These are phyloP conservation scores for Drosophila leonis DNA, from an alignment of 2,888 invertebrate species.

Conservation along the genomic window DNA sequence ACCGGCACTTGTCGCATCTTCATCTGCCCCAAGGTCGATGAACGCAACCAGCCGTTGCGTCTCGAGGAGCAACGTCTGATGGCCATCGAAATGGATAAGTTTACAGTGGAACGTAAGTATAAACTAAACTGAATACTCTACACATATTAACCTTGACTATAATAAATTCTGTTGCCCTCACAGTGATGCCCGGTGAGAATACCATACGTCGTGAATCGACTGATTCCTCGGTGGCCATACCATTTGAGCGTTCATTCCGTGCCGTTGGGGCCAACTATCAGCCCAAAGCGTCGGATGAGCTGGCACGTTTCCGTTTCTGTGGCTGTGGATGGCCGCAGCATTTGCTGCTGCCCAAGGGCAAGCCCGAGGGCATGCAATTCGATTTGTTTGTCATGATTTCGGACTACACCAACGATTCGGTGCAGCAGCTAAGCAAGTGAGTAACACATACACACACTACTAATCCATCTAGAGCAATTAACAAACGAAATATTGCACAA, in stretches of 20 bases:
- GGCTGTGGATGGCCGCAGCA: conserved; percentile 96
- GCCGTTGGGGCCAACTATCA: conserved; percentile 88
- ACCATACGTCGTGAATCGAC: conserved; percentile 88
- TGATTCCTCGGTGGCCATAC: conserved; percentile 92
- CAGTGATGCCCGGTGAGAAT: conserved; percentile 90
- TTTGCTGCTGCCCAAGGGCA: conserved; percentile 91
- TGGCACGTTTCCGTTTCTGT: conserved; percentile 91
- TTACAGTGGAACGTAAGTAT: conserved; percentile 87
- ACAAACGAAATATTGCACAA: conserved; percentile 2
- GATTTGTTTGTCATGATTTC: conserved; percentile 93
- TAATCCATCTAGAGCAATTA: neutral
- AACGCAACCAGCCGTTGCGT: conserved; percentile 87
- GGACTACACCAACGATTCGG: conserved; percentile 88
- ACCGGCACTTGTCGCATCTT: conserved; percentile 89
- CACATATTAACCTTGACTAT: neutral
- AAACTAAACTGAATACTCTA: neutral
- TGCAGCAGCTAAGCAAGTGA: conserved; percentile 82
- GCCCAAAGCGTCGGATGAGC: conserved; percentile 83
- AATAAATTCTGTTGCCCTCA: neutral
- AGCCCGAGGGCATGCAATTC: conserved; percentile 88
- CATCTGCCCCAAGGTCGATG: conserved; percentile 89
- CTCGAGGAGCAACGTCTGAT: conserved; percentile 88
- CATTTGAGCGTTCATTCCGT: conserved; percentile 93
- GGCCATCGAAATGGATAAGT: conserved; percentile 90
- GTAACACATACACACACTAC: conserved; percentile 69